phyloP scores from a whole-genome alignment of 2,113 vertebrate genomes.

The Sisor rabdophorus region DNA sequence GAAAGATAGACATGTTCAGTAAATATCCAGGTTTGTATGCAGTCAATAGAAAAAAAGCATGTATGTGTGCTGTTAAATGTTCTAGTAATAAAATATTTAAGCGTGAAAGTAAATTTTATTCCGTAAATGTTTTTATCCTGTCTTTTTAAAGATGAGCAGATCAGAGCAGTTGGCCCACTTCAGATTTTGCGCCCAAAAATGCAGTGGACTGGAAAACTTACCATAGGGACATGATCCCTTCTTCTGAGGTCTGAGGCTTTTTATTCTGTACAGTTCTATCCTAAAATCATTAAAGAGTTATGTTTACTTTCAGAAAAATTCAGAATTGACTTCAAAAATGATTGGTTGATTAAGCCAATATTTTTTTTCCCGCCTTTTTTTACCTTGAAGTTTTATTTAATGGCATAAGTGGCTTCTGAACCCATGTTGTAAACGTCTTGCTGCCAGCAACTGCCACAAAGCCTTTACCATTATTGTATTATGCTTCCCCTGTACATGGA shows the following conservation, averaged over 20 bases:
- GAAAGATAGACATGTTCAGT: background rate
- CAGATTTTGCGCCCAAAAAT: constrained; percentile 13
- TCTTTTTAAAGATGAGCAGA: constrained; percentile 29
- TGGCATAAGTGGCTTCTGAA: no score
- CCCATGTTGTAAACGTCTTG: no score
- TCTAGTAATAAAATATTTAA: background rate
- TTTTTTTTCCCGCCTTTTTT: no score
- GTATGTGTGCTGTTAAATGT: background rate
- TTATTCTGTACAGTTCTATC: background rate
- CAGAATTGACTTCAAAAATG: background rate
- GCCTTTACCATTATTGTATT: background rate
- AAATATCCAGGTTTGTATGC: constrained; percentile 36
- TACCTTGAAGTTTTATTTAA: no score
- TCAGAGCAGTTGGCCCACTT: constrained; percentile 40
- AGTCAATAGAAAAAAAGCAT: background rate
- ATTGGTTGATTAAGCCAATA: background rate
- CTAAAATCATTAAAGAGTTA: background rate
- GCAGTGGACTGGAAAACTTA: constrained; percentile 42
- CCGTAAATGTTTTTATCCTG: background rate
- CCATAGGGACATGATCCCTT: constrained; percentile 16
- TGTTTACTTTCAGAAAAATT: background rate
- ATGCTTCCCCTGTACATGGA: background rate
- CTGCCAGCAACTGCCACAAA: background rate
- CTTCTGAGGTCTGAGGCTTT: background rate
- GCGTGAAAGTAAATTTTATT: background rate